phyloP scores from a whole-genome alignment of 2,797 vertebrate species.

The Mareca strepera region DNA sequence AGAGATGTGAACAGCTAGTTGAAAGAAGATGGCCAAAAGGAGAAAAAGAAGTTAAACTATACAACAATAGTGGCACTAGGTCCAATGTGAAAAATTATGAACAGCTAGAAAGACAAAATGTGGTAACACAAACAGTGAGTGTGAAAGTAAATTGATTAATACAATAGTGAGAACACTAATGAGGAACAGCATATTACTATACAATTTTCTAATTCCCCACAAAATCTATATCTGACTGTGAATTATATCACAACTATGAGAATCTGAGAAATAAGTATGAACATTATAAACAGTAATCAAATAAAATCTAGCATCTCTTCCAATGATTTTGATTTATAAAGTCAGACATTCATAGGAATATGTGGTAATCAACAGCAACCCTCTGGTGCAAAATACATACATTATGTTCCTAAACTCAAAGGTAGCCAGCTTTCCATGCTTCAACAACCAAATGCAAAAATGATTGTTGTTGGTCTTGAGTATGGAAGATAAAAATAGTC shows the following conservation, averaged over 20 bases:
- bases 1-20: neutral
- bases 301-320: neutral
- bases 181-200: neutral
- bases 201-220: neutral
- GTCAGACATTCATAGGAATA: neutral
- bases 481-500: conserved; percentile 17
- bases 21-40: neutral
- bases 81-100: neutral
- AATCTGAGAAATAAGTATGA: neutral
- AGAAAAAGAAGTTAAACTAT: neutral
- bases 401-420: neutral
- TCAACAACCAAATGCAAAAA: neutral
- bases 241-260: neutral
- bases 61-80: neutral
- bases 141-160: neutral
- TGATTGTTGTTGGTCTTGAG: neutral
- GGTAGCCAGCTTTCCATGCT: neutral
- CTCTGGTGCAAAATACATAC: neutral
- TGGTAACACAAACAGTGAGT: neutral
- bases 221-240: neutral
- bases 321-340: neutral
- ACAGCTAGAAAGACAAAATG: neutral
- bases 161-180: neutral
- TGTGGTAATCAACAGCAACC: neutral
- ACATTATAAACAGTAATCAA: neutral